Conservation (phyloP, 2,888 invertebrate genomes). For the Phymatocera aterrima region DNA sequence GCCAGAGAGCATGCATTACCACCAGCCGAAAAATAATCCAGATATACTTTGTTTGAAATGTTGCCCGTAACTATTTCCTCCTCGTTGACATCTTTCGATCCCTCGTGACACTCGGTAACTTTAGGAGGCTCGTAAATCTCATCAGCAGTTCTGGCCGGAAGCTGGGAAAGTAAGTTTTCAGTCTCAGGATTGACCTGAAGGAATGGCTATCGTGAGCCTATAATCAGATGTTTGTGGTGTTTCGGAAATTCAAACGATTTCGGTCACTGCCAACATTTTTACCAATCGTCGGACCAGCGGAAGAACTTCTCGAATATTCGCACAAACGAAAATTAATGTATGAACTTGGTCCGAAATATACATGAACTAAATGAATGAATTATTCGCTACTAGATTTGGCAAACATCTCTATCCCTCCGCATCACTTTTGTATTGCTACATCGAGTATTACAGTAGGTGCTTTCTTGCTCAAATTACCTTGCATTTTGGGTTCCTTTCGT, state of each 20-base stretch:
- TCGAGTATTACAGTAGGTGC: neutral
- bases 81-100: neutral
- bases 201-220: too few species aligned
- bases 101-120: neutral
- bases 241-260: too few species aligned
- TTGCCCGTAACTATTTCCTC: conserved; percentile 65
- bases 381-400: neutral
- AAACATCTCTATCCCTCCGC: neutral
- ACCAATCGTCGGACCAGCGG: too few species aligned
- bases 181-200: neutral
- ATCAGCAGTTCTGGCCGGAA: neutral
- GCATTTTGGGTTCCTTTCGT: neutral
- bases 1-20: conserved; percentile 77
- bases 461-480: neutral
- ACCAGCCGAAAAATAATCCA: conserved; percentile 75
- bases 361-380: too few species aligned
- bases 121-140: neutral
- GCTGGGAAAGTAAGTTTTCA: neutral
- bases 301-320: too few species aligned
- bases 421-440: neutral
- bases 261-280: too few species aligned
- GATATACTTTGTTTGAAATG: conserved; percentile 72
- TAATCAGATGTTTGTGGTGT: too few species aligned
- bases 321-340: too few species aligned
- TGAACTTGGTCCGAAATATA: too few species aligned